These are phyloP conservation scores for Reticulitermes lucifugus DNA, from an alignment of 2,888 invertebrate species.

Conservation along the genomic window DNA sequence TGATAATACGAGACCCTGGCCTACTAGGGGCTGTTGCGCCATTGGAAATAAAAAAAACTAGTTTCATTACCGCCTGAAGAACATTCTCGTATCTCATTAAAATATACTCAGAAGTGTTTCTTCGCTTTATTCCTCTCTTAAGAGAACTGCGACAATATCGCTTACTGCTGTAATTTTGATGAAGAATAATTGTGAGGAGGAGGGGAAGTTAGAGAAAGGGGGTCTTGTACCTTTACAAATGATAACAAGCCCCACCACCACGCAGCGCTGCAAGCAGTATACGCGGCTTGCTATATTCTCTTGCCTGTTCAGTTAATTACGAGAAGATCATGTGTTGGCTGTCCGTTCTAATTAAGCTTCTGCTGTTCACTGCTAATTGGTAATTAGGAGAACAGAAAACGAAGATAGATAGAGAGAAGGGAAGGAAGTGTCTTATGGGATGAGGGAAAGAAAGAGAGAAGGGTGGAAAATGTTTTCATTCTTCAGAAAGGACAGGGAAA, in stretches of 20 bases:
- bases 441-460: not conserved
- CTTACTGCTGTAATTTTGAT: not conserved
- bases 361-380: conserved; percentile 33
- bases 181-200: conserved; percentile 12
- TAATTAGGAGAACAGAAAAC: conserved; percentile 30
- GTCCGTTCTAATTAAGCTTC: conserved; percentile 34
- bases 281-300: too few species aligned
- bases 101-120: not conserved
- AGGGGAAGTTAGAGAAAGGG: not conserved
- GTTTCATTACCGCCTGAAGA: too few species aligned
- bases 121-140: not conserved
- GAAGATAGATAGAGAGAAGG: conserved; percentile 5
- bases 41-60: too few species aligned
- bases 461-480: not conserved
- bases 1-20: too few species aligned
- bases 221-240: not conserved
- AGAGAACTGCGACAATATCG: not conserved
- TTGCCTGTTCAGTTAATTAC: conserved; percentile 23
- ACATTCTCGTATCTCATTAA: not conserved
- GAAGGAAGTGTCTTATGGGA: not conserved
- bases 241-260: not conserved
- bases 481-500: not conserved
- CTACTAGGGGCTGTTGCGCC: too few species aligned
- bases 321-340: conserved; percentile 28
- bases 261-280: not conserved